These are phyloP conservation scores for Phoenicopterus ruber DNA, from an alignment of 2,113 vertebrate genomes.

Conservation along the genomic window DNA sequence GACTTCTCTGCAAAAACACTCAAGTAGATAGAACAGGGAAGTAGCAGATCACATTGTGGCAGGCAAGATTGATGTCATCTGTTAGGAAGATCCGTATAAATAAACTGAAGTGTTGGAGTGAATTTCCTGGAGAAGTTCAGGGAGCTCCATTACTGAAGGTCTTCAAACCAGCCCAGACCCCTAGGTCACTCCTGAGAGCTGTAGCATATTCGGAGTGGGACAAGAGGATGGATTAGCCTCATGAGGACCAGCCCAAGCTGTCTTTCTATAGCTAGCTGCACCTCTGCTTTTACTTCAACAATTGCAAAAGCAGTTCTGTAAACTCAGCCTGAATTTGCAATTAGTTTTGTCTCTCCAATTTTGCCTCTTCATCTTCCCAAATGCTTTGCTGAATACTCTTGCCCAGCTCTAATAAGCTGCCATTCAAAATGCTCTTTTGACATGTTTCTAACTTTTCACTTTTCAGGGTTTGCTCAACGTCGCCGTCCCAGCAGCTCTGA, in stretches of 20 bases:
- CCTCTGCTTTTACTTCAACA: background rate
- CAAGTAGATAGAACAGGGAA: background rate
- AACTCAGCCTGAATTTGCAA: background rate
- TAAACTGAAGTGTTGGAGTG: background rate
- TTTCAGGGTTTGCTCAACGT: background rate
- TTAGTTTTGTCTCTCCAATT: background rate
- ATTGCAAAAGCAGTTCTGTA: background rate
- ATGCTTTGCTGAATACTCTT: background rate
- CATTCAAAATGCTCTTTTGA: background rate
- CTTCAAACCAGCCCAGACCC: background rate
- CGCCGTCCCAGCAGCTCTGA: background rate
- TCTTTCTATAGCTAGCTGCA: background rate
- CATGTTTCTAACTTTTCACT: background rate
- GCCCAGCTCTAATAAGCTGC: background rate
- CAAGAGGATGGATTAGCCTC: background rate
- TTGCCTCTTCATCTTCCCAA: background rate
- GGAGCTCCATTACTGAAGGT: background rate
- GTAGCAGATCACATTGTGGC: background rate
- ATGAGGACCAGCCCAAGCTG: background rate
- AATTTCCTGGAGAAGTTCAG: background rate
- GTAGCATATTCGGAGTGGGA: background rate
- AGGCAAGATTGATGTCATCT: background rate
- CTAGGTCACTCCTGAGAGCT: background rate
- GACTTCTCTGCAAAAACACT: background rate
- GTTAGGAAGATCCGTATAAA: background rate